Evolutionary conservation across 2,797 vertebrate species (phyloP), one percentile per base, ranked within the genome.

Genomic region (Muscicapa striata): DNA sequence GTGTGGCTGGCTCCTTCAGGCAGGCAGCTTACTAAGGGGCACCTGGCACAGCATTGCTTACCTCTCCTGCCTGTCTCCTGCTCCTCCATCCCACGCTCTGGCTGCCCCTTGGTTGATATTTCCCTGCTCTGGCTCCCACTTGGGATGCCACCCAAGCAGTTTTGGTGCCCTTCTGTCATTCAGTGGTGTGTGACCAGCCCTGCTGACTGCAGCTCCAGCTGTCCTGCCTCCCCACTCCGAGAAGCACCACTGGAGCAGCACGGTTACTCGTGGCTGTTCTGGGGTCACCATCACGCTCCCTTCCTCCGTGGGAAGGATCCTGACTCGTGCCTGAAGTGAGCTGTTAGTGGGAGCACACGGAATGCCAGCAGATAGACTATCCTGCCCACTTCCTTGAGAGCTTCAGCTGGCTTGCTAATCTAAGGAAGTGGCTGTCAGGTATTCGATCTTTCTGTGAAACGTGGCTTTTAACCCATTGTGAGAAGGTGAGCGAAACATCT

Each of bases 281-380:
- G 78, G 55, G 41, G 59, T 92, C 87, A 67, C 79, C 30, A 14
- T 51, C 30, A 5, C 3, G 29, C 72, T 96, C 94, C 91, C 89
- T 95, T 96, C 61, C 87, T 91, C 45, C 26, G 72, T 6, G 69
- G 95, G 84, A 96, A 95, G 81, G 69, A 55, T 91, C 67, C 48
- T 40, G 30, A 9, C 61, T 9, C 4, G 32, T 87, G 85, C 17
- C 19, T 73, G 82, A 68, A 83, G 40, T 6, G 38, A 84, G 61
- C 75, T 82, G 62, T 62, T 91, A 69, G 89, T 68, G 74, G 79
- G 68, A 87, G 73, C 84, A 32, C 62, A 4, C 2, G 16, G 46
- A 82, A 55, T 3, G 32, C 67, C 40, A 73, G 76, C 59, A 73
- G 70, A 40, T 19, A 86, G 78, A 62, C 32, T 36, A 34, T 23